These are phyloP conservation scores for Oscheius myriophilus DNA, from an alignment of 2,888 invertebrate genomes.

Conservation along the genomic window DNA sequence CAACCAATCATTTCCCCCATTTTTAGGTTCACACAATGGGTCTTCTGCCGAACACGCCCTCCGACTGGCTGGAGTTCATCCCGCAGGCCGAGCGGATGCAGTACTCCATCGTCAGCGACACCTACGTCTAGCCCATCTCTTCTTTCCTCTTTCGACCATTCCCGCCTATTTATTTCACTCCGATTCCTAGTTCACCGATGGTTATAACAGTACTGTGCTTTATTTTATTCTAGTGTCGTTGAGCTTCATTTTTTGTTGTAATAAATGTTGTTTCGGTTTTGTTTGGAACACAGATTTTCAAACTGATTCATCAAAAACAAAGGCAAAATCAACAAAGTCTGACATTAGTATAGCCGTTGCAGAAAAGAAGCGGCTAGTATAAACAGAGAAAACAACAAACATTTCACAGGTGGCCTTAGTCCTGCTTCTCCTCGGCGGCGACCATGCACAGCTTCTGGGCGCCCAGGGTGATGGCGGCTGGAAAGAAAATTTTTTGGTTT, in stretches of 20 bases:
- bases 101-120: conserved; percentile 42
- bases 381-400: no score
- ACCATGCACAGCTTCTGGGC: conserved; percentile 68
- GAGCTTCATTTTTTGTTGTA: no score
- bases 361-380: no score
- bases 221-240: no score
- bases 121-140: conserved; percentile 23
- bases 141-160: not conserved
- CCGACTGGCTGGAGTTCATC: conserved; percentile 62
- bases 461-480: conserved; percentile 60
- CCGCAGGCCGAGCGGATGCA: conserved; percentile 50
- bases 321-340: no score
- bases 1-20: not conserved
- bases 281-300: no score
- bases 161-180: no score
- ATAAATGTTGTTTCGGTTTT: no score
- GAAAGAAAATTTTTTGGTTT: conserved; percentile 33
- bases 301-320: no score
- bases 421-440: conserved; percentile 60
- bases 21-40: conserved; percentile 67
- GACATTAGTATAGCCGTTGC: no score
- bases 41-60: conserved; percentile 68
- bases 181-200: no score
- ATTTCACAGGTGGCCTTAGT: conserved; percentile 24
- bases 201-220: no score